These are phyloP conservation scores for Mellilla xanthometata DNA, from an alignment of 2,888 invertebrate species.

Conservation along the genomic window DNA sequence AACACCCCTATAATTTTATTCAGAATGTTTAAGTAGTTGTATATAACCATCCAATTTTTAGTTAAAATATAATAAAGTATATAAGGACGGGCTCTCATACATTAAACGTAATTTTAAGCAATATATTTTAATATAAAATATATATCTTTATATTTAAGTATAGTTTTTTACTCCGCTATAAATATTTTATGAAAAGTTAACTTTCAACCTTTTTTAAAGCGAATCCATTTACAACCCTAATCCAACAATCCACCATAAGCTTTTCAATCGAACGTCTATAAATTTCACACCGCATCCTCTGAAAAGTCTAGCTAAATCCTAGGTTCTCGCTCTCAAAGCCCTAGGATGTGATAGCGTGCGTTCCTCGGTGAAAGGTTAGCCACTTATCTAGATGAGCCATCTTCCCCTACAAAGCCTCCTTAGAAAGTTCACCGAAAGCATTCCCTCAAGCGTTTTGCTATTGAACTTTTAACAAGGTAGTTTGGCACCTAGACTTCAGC, in stretches of 20 bases:
- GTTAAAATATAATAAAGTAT: too few relatives aligned
- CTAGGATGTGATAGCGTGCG: slow-evolving; percentile 40
- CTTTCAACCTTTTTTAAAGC: neutral
- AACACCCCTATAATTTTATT: too few relatives aligned
- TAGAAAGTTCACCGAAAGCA: slow-evolving; percentile 49
- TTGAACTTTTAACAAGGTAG: slow-evolving; percentile 44
- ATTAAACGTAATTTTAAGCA: too few relatives aligned
- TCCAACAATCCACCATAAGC: too few relatives aligned
- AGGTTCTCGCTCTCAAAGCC: slow-evolving; percentile 23
- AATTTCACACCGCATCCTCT: slow-evolving; percentile 30
- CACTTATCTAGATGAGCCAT: slow-evolving; percentile 79
- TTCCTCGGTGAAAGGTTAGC: slow-evolving; percentile 59
- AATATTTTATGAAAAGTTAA: neutral
- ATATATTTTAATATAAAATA: too few relatives aligned
- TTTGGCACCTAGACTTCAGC: slow-evolving; percentile 7
- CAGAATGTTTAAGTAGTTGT: too few relatives aligned
- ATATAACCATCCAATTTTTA: too few relatives aligned
- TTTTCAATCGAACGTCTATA: too few relatives aligned
- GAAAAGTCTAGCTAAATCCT: slow-evolving; percentile 18
- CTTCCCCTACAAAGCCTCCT: slow-evolving; percentile 56
- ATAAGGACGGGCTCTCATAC: too few relatives aligned
- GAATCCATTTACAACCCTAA: neutral
- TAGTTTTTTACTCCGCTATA: neutral
- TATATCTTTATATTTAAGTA: too few relatives aligned
- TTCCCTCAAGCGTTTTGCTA: slow-evolving; percentile 46